Base-by-base conservation (phyloP, 2,888 invertebrate species). In the Drosophila kambysellisi region DNA sequence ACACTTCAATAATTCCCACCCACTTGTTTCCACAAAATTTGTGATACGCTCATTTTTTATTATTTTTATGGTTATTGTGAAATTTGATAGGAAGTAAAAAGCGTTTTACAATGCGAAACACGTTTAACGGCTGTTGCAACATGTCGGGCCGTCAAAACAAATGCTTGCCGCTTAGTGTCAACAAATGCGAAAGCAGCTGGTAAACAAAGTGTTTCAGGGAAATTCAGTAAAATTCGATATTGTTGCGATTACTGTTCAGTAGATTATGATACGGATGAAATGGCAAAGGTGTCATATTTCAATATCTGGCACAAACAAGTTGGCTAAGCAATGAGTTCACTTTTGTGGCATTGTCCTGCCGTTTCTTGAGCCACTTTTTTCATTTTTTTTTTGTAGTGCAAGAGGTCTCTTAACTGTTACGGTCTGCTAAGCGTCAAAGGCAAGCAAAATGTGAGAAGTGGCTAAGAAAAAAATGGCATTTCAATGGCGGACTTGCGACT, bases 151-250 rank as follows among this genome's bases (percentile, higher is more conserved):
- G 65, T 59, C 67, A 69, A 73, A 82, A 70, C 70, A 79, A 81
- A 76, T 76, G 80, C 69, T 71, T 58, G 7, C 71, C 80, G 80
- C 61, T 80, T 57, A 70, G 62, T 74, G 70, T 68, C 80, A 81
- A 80, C 83, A 80, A 70, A 82, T 80, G 67, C 65, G 65, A 72
- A 53, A 51, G 17, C 46, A 51, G 17, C 46, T 58, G 50, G 52
- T 50, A 78, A 71, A 58, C 62, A 72, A 60, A 46, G 39, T 7
- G 32, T 48, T 30, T 35, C 15, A 37, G 46, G 25, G 25, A 6
- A 41, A 20, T 46, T 35, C 65, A 17, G 29, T 7, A 37, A 52
- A 52, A 69, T 43, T 41, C 32, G 70, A 71, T 62, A 71, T 46
- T 48, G 57, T 62, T 62, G 52, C 70, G 70, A 62, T 48, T 46